Base-by-base conservation (phyloP, 2,797 vertebrate genomes). In the Rhinogobio ventralis region DNA sequence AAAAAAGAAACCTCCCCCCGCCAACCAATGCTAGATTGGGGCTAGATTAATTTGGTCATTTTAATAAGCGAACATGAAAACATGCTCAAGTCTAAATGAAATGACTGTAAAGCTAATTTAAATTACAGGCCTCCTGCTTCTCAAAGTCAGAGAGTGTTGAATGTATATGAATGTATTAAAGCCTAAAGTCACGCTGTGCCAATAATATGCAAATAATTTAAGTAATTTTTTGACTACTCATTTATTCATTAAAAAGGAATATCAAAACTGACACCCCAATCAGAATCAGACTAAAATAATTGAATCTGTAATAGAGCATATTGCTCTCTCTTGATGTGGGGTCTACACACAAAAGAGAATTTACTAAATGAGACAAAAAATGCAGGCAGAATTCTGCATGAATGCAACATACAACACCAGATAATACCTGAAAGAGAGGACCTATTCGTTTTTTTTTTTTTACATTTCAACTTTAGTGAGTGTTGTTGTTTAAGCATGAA, bases 101-200 rank as follows among this genome's bases (percentile, higher is more conserved):
- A 74, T 33, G 53, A 23, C 49, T 53, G 17, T 53, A 53, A 57
- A 57, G 30, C 73, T 75, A 8, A 57, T 75, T 75, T 75, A 75
- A 75, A 75, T 75, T n/a, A 57, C 73, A 76, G 33, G 19, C 73
- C 73, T 57, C 30, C 49, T 76, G 51, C 64, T 45, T 74, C 23
- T 55, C 51, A 69, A 42, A 82, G 71, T 74, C 62, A 62, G 53
- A 73, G 17, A 19, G 28, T 36, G 30, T 75, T 57, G 49, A n/a
- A 39, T 75, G 19, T 14, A 75, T 55, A 23, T 55, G 55, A 75
- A 75, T 39, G 30, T 55, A 36, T 75, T 75, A 75, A 67, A 57
- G 51, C 30, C 53, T 23, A 36, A 20, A 36, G 53, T 39, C 10
- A 57, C 7, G 10, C 51, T 7, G 30, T 76, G 73, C 20, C 33